Base-by-base conservation (phyloP, 2,113 vertebrate genomes). In the Phrynosoma blainvillii region DNA sequence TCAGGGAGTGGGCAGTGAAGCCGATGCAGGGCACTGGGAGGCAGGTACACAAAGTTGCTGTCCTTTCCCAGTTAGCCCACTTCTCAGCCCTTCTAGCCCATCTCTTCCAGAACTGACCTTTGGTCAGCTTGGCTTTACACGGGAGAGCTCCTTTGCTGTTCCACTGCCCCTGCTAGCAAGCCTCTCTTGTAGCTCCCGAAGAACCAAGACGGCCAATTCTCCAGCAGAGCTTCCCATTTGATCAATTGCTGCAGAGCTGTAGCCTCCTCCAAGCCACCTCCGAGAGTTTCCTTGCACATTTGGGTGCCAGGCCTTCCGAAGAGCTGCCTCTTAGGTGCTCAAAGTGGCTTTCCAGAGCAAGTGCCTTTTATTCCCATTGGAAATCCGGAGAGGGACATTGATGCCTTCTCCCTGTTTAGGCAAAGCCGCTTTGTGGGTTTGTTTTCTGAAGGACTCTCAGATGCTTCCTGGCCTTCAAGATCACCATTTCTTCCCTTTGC, bases 311-410 rank as follows among this genome's bases (percentile, higher is more conserved):
- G 40, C 12, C 13, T 5, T 40, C 30, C 36, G 5, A 16, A 73
- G 21, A 66, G 79, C 7, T 11, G 70, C 11, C 1, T 12, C 21
- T 23, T 7, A 2, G 70, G 52, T 12, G 42, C 79, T 23, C 42
- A 12, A 10, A 25, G 25, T 20, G 36, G 36, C 40, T 47, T 54
- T 52, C 59, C 73, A 36, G 20, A 83, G 80, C 77, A 77, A 83
- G 80, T 83, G 80, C 87, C 87, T 88, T 88, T 52, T 54, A 18
- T 77, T 47, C 73, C 59, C 42, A 5, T 40, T 12, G 13, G 56
- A 42, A 65, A 30, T 36, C 5, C 2, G 7, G 2, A 20, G n/a
- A 32, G 1, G 14, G n/a, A 18, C 27, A 5, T 20, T 71, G 59
- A 18, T 16, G 36, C 11, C 79, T 18, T 14, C 23, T 1, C 74